Evolutionary conservation across 2,888 invertebrate genomes (phyloP).

Genomic region (Ellobium chinense): DNA sequence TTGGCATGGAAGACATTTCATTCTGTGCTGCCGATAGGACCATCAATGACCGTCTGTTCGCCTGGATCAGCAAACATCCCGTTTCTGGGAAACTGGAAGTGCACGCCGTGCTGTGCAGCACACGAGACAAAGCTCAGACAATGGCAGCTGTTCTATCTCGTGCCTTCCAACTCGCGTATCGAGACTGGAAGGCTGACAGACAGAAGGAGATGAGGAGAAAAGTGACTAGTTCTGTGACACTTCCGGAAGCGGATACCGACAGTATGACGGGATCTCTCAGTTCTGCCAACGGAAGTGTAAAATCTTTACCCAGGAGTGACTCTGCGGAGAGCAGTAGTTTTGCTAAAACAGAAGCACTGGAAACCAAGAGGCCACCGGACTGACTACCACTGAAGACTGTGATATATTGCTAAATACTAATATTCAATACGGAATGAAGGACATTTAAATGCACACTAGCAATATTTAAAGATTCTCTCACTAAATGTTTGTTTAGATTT

Average conservation of each 20-base stretch:
- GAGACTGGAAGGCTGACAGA: slow-evolving; percentile 67
- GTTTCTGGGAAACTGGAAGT: slow-evolving; percentile 53
- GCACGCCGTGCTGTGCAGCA: slow-evolving; percentile 70
- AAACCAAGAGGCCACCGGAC: not conserved
- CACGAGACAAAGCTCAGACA: slow-evolving; percentile 64
- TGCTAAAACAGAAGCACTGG: not conserved
- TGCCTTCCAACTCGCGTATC: slow-evolving; percentile 73
- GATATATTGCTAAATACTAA: not conserved
- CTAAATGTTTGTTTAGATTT: no score
- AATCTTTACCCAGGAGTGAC: not conserved
- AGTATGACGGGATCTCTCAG: not conserved
- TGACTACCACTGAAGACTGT: not conserved
- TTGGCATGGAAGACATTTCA: slow-evolving; percentile 70
- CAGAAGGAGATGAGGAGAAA: slow-evolving; percentile 15
- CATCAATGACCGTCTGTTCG: slow-evolving; percentile 68
- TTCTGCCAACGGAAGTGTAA: not conserved
- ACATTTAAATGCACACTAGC: no score
- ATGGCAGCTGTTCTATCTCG: slow-evolving; percentile 64
- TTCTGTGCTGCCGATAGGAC: slow-evolving; percentile 69
- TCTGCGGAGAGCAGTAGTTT: not conserved
- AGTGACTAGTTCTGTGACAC: not conserved
- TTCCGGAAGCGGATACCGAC: not conserved
- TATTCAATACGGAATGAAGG: no score
- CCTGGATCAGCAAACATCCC: slow-evolving; percentile 67
- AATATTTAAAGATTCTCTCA: no score